phyloP scores from a whole-genome alignment of 2,113 vertebrate genomes.

The Chaetodon trifascialis region DNA sequence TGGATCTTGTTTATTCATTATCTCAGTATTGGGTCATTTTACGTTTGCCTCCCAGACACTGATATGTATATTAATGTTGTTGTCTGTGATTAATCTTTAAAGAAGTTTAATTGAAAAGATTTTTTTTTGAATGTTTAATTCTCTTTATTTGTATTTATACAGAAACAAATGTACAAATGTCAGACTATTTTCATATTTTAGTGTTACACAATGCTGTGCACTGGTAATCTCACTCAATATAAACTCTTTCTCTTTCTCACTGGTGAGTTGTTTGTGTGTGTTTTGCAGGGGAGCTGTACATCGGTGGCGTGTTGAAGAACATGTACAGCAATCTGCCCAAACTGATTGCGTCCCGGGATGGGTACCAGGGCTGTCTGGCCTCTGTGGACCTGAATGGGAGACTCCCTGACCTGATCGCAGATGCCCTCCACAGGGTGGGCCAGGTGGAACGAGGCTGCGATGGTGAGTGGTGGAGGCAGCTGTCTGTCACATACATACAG shows the following conservation, averaged over 20 bases:
- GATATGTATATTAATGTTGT: not conserved
- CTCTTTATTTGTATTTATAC: not conserved
- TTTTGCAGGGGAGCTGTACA: constrained; percentile 91
- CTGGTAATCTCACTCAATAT: not conserved
- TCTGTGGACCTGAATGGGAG: constrained; percentile 94
- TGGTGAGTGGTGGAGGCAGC: constrained; percentile 78
- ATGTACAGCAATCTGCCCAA: constrained; percentile 93
- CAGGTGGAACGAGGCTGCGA: constrained; percentile 94
- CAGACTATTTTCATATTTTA: not conserved
- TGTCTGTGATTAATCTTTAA: not conserved
- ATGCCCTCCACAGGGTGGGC: constrained; percentile 92
- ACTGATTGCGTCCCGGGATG: constrained; percentile 92
- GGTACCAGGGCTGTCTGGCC: constrained; percentile 94
- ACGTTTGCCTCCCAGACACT: not conserved
- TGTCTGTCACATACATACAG: not conserved
- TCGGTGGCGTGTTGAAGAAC: constrained; percentile 89
- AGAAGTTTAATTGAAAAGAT: not conserved
- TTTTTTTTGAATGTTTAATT: not conserved
- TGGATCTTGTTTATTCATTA: not conserved
- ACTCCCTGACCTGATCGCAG: constrained; percentile 93
- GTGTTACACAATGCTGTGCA: not conserved
- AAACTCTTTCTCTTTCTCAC: not conserved
- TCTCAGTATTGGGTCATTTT: not conserved
- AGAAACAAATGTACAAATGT: not conserved
- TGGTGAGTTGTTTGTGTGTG: not conserved